A percentile compares a stretch with the other conserved stretches of the same genome.
phyloP scores from a whole-genome alignment of 2,888 invertebrate genomes.

The Drosophila diplacantha region DNA sequence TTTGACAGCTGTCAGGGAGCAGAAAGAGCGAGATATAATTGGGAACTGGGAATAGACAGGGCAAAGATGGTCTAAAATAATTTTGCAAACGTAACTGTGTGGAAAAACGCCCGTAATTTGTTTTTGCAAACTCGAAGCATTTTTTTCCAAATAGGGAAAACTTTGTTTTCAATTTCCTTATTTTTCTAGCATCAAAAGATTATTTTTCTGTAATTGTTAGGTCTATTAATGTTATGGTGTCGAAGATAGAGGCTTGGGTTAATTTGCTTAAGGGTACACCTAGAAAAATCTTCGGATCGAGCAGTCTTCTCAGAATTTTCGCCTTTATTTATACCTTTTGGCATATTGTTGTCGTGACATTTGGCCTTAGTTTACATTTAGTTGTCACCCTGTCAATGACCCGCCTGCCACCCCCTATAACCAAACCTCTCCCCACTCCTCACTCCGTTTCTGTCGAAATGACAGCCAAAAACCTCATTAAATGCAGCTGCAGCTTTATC shows the following conservation, averaged over 20 bases:
- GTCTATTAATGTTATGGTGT: neutral
- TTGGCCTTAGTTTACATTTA: slow-evolving; percentile 43
- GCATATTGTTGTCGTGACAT: slow-evolving; percentile 30
- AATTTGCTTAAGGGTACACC: neutral
- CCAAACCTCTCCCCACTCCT: neutral
- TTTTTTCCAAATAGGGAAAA: too few species aligned
- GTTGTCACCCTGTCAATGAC: slow-evolving; percentile 46
- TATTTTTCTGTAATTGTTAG: neutral
- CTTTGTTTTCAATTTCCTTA: too few species aligned
- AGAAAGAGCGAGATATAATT: neutral
- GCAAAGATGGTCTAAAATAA: too few species aligned
- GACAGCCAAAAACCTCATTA: slow-evolving; percentile 38
- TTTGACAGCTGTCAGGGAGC: slow-evolving; percentile 1
- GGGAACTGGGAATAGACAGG: neutral
- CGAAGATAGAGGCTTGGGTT: neutral
- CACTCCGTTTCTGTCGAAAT: slow-evolving; percentile 1
- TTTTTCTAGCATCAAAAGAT: too few species aligned
- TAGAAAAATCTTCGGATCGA: neutral
- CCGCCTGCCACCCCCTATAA: slow-evolving; percentile 8
- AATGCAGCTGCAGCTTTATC: slow-evolving; percentile 24
- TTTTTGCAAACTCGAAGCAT: too few species aligned
- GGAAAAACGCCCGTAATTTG: too few species aligned
- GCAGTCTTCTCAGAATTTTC: neutral
- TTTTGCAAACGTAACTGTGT: too few species aligned
- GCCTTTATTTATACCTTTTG: slow-evolving; percentile 6